Evolutionary conservation across 1,140 invertebrate genomes (phyloP).

Genomic region (Heliconius hermathena): DNA sequence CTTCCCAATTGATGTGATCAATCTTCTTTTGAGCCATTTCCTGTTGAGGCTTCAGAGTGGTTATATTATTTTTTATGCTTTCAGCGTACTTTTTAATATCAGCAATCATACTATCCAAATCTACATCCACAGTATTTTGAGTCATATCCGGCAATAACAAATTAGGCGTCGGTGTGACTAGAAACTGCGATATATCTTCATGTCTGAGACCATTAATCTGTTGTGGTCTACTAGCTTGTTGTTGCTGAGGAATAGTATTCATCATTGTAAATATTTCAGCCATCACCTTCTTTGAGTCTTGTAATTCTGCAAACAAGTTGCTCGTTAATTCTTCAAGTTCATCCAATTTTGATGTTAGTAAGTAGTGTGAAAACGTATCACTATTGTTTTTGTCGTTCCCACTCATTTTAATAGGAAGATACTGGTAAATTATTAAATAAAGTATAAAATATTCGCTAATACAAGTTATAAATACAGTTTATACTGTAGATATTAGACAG

Average conservation of each 20-base stretch:
- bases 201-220: constrained; percentile 42
- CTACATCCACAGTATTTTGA: constrained; percentile 47
- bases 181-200: constrained; percentile 55
- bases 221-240: constrained; percentile 26
- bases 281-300: constrained; percentile 66
- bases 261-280: constrained; percentile 62
- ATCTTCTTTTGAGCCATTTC: constrained; percentile 35
- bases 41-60: constrained; percentile 33
- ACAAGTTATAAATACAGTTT: too few species aligned
- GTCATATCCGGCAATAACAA: constrained; percentile 62
- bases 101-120: constrained; percentile 60
- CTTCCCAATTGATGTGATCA: constrained; percentile 52
- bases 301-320: constrained; percentile 62
- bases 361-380: constrained; percentile 51
- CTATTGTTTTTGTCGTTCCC: constrained; percentile 37
- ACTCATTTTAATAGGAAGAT: background rate
- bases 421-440: background rate
- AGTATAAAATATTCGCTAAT: background rate
- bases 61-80: constrained; percentile 55
- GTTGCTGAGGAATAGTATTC: constrained; percentile 47
- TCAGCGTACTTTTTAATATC: constrained; percentile 63
- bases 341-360: constrained; percentile 58
- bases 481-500: too few species aligned
- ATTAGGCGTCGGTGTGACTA: constrained; percentile 52
- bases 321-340: constrained; percentile 65